Evolutionary conservation across 2,113 vertebrate species (phyloP).

Genomic region (Leucoraja erinaceus): DNA sequence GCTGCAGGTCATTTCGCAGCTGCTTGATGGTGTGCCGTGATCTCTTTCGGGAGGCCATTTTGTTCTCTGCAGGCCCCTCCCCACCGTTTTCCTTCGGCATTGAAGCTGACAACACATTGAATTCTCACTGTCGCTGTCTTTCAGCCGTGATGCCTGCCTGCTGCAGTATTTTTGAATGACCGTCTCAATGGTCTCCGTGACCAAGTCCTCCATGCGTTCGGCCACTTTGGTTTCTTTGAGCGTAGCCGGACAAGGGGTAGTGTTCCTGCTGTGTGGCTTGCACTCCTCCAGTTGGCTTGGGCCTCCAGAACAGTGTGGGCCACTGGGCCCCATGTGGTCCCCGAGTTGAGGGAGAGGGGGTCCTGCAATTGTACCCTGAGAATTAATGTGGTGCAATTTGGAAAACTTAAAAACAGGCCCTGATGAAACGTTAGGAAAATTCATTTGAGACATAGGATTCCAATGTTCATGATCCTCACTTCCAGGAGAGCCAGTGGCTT

Average conservation of each 20-base stretch:
- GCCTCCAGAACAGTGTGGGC: not conserved
- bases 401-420: constrained; percentile 49
- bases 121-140: constrained; percentile 54
- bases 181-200: constrained; percentile 62
- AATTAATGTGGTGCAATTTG: constrained; percentile 51
- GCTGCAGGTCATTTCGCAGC: not conserved
- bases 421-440: constrained; percentile 53
- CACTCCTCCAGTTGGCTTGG: not conserved
- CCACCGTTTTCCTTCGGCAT: not conserved
- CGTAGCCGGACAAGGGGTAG: not conserved
- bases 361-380: constrained; percentile 53
- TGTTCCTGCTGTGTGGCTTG: not conserved
- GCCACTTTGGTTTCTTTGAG: no score
- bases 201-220: constrained; percentile 38
- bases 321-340: constrained; percentile 47
- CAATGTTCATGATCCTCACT: constrained; percentile 30
- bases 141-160: constrained; percentile 42
- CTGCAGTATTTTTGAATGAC: constrained; percentile 66
- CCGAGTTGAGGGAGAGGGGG: constrained; percentile 50
- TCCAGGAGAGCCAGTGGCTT: not conserved
- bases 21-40: no score
- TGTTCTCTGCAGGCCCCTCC: no score
- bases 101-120: not conserved
- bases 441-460: constrained; percentile 45
- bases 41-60: not conserved